phyloP scores from a whole-genome alignment of 2,797 vertebrate genomes.

The Sparidentex hasta region DNA sequence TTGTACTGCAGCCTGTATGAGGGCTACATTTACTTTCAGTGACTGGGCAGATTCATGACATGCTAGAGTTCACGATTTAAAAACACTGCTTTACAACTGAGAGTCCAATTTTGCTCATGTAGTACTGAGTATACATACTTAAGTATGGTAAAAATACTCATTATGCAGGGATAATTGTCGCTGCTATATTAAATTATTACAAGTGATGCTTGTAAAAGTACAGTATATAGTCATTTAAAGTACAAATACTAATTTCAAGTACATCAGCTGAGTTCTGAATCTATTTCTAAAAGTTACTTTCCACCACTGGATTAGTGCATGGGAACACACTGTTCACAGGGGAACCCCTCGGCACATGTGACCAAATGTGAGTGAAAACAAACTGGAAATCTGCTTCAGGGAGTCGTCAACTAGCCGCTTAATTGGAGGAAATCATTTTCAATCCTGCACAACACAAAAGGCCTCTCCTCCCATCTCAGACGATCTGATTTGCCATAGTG shows the following conservation, averaged over 20 bases:
- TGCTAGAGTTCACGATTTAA: not conserved
- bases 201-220: not conserved
- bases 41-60: not conserved
- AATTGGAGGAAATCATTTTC: conserved; percentile 5
- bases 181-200: not conserved
- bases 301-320: not conserved
- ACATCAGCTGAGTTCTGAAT: not conserved
- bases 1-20: not conserved
- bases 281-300: not conserved
- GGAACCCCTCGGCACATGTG: not conserved
- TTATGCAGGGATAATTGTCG: not conserved
- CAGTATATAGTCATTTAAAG: not conserved
- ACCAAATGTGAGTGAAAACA: conserved; percentile 8
- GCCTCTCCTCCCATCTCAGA: not conserved
- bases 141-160: not conserved
- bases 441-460: not conserved
- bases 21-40: not conserved
- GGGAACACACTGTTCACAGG: not conserved
- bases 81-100: not conserved
- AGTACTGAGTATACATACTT: too few relatives aligned
- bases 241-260: not conserved
- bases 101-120: not conserved
- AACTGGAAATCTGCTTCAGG: not conserved
- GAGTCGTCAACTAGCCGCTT: conserved; percentile 5
- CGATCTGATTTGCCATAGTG: not conserved